Evolutionary conservation across 2,113 vertebrate species (phyloP), one percentile per base, ranked within the genome.

Genomic region (Morone saxatilis): DNA sequence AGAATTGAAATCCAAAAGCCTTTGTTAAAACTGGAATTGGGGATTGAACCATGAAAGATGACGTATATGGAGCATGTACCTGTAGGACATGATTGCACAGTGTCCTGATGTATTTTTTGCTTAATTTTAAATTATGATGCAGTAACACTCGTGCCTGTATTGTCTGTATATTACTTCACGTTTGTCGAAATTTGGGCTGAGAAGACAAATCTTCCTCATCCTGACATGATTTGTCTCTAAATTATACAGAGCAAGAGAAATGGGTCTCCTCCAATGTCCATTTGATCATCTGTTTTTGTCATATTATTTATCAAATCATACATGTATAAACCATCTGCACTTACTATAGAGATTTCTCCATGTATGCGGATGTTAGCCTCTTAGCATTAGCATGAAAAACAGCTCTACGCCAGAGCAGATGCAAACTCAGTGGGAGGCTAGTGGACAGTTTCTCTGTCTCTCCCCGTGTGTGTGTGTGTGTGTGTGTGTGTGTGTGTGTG

Each of bases 371-470:
- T 71, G 41, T 48, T 48, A 5, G 22, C 7, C 50, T 25, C 20
- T 60, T 47, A 45, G 20, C 62, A 68, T 79, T 22, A 70, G 51
- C 61, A 78, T 59, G 31, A 78, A 47, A 53, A 50, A 40, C 25
- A 11, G 74, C 38, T 60, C 36, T 25, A 54, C 72, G 47, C 67
- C 47, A 51, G 38, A 75, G 62, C 76, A 89, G 83, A 81, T 85
- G 80, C 72, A 60, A 36, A 67, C 71, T 25, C 88, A 74, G 78
- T 50, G 53, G 71, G 87, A 84, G 77, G 54, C 54, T 60, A n/a
- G 67, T 72, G 70, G 65, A 61, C 80, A 65, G 79, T 71, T 11
- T 41, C 47, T 22, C 57, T 60, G 72, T 50, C 31, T 31, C 31
- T 31, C 31, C 31, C 31, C 3, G 78, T 62, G 63, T 67, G 1